phyloP scores from a whole-genome alignment of 1,140 invertebrate species.

The Hesperophylax magnus region DNA sequence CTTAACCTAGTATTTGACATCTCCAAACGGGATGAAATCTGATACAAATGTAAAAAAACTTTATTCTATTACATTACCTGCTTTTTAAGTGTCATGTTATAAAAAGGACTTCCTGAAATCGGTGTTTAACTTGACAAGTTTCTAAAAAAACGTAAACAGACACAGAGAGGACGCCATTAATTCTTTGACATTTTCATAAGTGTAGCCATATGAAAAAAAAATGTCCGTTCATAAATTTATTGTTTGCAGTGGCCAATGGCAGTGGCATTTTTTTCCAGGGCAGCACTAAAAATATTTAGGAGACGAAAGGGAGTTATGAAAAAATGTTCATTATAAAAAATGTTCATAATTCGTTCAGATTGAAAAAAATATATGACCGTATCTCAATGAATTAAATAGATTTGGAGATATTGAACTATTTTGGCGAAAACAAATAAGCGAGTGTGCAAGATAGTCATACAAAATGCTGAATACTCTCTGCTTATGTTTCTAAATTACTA shows the following conservation, averaged over 20 bases:
- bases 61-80: conserved; percentile 40
- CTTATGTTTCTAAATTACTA: too few relatives aligned
- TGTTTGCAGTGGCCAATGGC: neutral
- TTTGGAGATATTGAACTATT: too few relatives aligned
- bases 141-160: conserved; percentile 57
- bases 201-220: conserved; percentile 42
- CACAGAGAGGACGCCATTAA: conserved; percentile 56
- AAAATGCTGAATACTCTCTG: too few relatives aligned
- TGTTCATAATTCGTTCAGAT: neutral
- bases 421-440: too few relatives aligned
- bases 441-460: too few relatives aligned
- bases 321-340: neutral
- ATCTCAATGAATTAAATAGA: too few relatives aligned
- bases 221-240: conserved; percentile 23
- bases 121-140: conserved; percentile 48
- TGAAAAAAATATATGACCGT: too few relatives aligned
- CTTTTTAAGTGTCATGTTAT: conserved; percentile 51
- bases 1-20: conserved; percentile 52
- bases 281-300: neutral
- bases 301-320: neutral
- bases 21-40: conserved; percentile 11
- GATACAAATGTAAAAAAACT: conserved; percentile 18
- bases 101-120: conserved; percentile 44
- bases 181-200: conserved; percentile 56
- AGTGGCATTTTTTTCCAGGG: conserved; percentile 3